Percentiles rank a stretch among this genome's conserved stretches.
phyloP scores from a whole-genome alignment of 2,888 invertebrate species.

The Ectemnius cavifrons region DNA sequence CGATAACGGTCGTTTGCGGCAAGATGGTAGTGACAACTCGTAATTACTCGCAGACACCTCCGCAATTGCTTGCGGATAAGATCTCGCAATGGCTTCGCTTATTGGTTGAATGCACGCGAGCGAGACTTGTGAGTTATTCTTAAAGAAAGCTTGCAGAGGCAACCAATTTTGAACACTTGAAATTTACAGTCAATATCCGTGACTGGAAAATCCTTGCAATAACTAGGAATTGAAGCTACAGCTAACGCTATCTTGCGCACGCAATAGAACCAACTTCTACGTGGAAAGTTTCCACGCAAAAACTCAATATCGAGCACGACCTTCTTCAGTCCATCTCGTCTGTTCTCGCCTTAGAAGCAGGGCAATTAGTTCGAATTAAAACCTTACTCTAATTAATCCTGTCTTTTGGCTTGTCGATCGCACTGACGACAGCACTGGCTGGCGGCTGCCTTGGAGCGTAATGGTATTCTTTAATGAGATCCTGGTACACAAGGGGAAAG shows the following conservation, averaged over 20 bases:
- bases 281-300: no score
- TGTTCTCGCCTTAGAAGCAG: not conserved
- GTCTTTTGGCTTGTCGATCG: no score
- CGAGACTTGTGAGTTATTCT: not conserved
- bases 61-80: slow-evolving; percentile 26
- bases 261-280: no score
- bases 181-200: no score
- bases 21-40: not conserved
- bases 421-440: not conserved
- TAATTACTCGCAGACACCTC: slow-evolving; percentile 10
- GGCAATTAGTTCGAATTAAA: slow-evolving; percentile 12
- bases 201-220: no score
- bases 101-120: slow-evolving; percentile 13
- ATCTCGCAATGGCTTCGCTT: slow-evolving; percentile 12
- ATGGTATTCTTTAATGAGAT: no score
- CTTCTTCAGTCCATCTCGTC: slow-evolving; percentile 4
- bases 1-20: slow-evolving; percentile 21
- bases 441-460: no score
- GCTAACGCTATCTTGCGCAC: no score
- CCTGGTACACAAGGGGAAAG: no score
- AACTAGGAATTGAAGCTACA: no score
- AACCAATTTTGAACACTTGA: no score
- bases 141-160: no score
- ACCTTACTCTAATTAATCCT: slow-evolving; percentile 15
- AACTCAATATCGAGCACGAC: slow-evolving; percentile 12